Evolutionary conservation across 1,140 invertebrate species (phyloP), one percentile per base, ranked within the genome.

Genomic region (Brachionus sp.): DNA sequence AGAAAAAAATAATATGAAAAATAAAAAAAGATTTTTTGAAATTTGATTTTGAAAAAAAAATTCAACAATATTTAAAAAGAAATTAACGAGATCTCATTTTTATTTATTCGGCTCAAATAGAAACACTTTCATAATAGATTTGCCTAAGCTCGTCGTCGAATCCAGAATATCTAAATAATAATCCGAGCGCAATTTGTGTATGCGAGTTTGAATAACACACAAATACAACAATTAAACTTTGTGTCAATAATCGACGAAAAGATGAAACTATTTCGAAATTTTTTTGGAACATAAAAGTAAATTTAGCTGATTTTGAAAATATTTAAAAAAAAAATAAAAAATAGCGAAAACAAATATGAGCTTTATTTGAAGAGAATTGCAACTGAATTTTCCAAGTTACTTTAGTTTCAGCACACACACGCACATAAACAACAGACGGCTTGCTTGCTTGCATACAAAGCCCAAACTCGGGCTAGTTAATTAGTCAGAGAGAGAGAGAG

Each of bases 361-460:
- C 25, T 64, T 25, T 68, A 68, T 68, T 68, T 68, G 64, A 33
- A 33, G n/a, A 68, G 13, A 73, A 73, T 19, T 42, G 29, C 37
- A 73, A 73, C 37, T 42, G 39, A 73, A 23, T 42, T 62, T 62
- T 33, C 29, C 12, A 25, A 73, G 39, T 19, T 19, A 73, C 68
- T 73, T 73, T 73, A 73, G 68, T 73, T 73, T 73, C 68, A 73
- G 68, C 68, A 73, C 68, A 73, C 29, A 73, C 68, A 73, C 33
- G n/a, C 66, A 68, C 57, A 64, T 33, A 64, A 64, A 64, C 29
- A 29, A 29, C 57, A 64, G 29, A 64, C 29, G 57, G 44, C 44
- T 50, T 50, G 44, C 13, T n/a, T 50, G 44, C 44, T 50, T 50
- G 44, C 13, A 50, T 50, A n/a, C 16, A 50, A 50, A 50, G 44